Evolutionary conservation across 2,113 vertebrate genomes (phyloP).

Genomic region (Lathamus discolor): DNA sequence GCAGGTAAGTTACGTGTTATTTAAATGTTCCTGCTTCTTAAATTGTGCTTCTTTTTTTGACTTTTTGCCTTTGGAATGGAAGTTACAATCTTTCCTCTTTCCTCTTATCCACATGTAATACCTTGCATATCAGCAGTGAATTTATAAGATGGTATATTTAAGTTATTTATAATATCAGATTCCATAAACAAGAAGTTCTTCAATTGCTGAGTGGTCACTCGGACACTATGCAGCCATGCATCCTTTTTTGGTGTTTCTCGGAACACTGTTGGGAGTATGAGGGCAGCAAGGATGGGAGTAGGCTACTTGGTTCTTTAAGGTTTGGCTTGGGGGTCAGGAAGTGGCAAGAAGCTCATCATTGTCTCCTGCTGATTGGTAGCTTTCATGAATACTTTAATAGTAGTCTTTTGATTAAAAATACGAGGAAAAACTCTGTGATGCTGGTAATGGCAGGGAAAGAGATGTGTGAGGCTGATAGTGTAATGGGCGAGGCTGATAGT

Average conservation of each 20-base stretch:
- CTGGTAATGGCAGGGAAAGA: neutral
- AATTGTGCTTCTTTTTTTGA: neutral
- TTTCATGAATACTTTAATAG: neutral
- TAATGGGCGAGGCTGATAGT: neutral
- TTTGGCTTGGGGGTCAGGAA: neutral
- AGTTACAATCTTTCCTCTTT: neutral
- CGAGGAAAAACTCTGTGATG: neutral
- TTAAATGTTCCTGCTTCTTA: neutral
- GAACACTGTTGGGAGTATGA: neutral
- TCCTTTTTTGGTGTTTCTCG: neutral
- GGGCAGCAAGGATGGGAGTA: neutral
- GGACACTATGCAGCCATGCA: neutral
- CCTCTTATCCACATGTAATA: neutral
- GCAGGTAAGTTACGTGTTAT: neutral
- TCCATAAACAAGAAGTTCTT: neutral
- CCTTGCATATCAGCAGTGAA: neutral
- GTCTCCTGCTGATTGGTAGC: neutral
- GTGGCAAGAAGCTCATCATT: neutral
- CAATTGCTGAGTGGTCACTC: neutral
- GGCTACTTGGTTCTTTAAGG: neutral
- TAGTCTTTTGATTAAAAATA: neutral
- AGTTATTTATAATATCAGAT: neutral
- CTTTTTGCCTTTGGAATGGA: neutral
- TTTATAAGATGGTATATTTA: neutral
- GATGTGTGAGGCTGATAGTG: neutral